Conservation (phyloP, 53 echinoderm and acorn worm genomes). For the Mesocentrotus franciscanus region DNA sequence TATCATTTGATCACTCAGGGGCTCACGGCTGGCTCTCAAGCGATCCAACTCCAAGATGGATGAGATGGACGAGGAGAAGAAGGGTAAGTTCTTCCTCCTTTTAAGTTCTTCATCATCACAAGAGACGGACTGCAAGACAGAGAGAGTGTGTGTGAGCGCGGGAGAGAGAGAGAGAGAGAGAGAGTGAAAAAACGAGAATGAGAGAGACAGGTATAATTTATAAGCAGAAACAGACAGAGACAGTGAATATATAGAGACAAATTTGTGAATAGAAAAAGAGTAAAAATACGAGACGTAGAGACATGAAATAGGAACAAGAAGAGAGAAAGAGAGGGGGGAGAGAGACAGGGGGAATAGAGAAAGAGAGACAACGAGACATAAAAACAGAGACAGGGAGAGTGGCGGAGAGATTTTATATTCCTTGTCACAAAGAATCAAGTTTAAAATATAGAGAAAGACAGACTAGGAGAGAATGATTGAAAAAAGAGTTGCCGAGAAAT, state of each 20-base stretch:
- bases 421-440: background rate
- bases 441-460: background rate
- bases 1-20: conserved; percentile 75
- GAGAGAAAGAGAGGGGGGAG: background rate
- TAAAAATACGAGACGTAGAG: no score
- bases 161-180: background rate
- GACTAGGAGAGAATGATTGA: background rate
- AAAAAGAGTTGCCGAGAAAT: background rate
- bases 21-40: conserved; percentile 89
- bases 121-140: background rate
- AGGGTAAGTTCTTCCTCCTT: conserved; percentile 75
- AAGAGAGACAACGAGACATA: background rate
- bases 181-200: background rate
- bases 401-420: background rate
- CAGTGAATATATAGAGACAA: background rate
- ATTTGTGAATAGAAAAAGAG: background rate
- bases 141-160: background rate
- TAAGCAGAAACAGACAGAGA: background rate
- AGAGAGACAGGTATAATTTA: background rate
- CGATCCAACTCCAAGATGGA: conserved; percentile 88
- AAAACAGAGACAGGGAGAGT: background rate
- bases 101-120: background rate
- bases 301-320: background rate
- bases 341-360: background rate
- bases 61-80: conserved; percentile 85